Base-by-base conservation (phyloP, 2,888 invertebrate genomes). In the Cantharis flavilabris region DNA sequence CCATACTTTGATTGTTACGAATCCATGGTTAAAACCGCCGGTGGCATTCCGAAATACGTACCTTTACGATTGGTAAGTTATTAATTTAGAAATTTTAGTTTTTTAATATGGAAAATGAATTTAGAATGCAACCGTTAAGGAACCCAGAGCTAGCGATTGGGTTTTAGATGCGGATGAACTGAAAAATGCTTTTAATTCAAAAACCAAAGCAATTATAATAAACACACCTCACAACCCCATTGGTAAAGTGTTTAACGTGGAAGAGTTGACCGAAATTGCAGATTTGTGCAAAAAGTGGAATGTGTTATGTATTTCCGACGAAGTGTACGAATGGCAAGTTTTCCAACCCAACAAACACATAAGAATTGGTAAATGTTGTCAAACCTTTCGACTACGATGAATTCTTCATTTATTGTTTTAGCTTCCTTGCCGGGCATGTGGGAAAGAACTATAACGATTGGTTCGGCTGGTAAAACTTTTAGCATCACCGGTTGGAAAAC, bases 1-100 rank as follows among this genome's bases (percentile, higher is more conserved):
- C 99, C 99, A 0, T 99, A 94, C 89, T 99, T 98, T 86, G 99
- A 99, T 88, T 99, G 98, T 86, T 99, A 99, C 85, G 96, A 95
- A 82, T 97, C 98, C 1, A 98, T 99, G 96, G 95, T 98, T 13
- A 92, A 90, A 82, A 92, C 93, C 83, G 97, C 97, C 2, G 96
- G 97, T 1, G 99, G 98, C 0, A 90, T 92, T 16, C 94, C 97
- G 0, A 94, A 92, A 80, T 98, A 95, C 86, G 95, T 99, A 81
- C 94, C 98, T 0, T 89, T 99, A 20, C 91, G 94, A 88, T 94
- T 96, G 77, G 95, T 96, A 89, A 91, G 90, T 89, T 62, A 1
- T 7, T n/a, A 49, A 49, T n/a, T 49, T 49, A 10, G 9, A 69
- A n/a, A 7, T 49, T 49, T 9, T n/a, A 49, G 2, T 49, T 5